A percentile compares a stretch with the other conserved stretches of the same genome.
phyloP scores from a whole-genome alignment of 2,888 invertebrate genomes.

The Cantharis flavilabris region DNA sequence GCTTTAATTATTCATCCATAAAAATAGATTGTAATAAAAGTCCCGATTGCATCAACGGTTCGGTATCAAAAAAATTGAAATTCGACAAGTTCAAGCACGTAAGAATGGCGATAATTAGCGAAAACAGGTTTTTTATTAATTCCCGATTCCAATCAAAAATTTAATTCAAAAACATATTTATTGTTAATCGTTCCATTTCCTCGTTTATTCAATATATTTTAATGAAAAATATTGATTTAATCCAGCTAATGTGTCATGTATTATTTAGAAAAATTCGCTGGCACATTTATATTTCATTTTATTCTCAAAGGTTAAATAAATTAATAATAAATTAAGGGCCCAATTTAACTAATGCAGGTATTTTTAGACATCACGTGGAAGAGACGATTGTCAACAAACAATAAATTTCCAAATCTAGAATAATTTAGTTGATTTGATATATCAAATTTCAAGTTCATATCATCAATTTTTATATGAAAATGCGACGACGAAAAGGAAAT shows the following conservation, averaged over 20 bases:
- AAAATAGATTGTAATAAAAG: background rate
- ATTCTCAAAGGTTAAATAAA: background rate
- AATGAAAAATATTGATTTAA: background rate
- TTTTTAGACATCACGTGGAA: background rate
- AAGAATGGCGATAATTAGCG: background rate
- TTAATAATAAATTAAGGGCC: background rate
- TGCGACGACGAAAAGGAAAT: background rate
- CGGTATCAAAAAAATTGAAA: background rate
- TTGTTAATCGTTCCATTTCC: background rate
- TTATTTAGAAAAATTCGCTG: background rate
- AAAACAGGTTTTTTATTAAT: background rate
- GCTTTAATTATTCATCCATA: no score
- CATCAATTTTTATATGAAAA: background rate
- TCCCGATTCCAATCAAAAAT: background rate
- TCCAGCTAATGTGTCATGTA: background rate
- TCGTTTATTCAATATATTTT: background rate
- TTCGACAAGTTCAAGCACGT: background rate
- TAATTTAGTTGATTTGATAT: background rate
- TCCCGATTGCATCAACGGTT: background rate
- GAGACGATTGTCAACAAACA: background rate
- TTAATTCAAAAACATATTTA: background rate
- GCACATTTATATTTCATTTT: background rate
- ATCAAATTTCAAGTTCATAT: background rate
- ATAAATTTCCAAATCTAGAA: background rate
- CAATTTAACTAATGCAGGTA: slow-evolving; percentile 6